Conservation (phyloP, 2,888 invertebrate genomes). For the Drepanosiphum platanoidis region DNA sequence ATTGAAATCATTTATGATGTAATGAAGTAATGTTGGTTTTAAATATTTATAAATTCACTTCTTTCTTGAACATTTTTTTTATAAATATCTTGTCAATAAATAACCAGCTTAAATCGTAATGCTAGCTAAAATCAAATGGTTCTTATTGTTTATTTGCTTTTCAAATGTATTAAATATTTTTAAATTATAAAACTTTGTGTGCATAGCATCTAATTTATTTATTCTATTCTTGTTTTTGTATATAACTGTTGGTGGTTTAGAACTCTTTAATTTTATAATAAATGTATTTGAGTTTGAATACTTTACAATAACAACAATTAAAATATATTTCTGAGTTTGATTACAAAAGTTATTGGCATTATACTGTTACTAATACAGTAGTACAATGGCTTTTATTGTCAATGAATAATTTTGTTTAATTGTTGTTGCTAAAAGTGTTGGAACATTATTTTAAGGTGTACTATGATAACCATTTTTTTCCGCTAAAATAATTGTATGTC, state of each 20-base stretch:
- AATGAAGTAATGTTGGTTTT: constrained; percentile 4
- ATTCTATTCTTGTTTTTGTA: not conserved
- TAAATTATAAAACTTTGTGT: constrained; percentile 13
- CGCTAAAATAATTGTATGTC: constrained; percentile 7
- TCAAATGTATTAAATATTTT: constrained; percentile 8
- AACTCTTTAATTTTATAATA: not conserved
- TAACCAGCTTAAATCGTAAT: not conserved
- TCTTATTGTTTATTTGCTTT: constrained; percentile 24
- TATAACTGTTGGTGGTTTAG: constrained; percentile 6
- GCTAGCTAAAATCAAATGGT: not conserved
- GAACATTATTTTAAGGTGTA: not conserved
- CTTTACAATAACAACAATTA: constrained; percentile 29
- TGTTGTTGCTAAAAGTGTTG: constrained; percentile 25
- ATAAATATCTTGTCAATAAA: constrained; percentile 1
- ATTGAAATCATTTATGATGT: constrained; percentile 13
- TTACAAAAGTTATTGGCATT: not conserved
- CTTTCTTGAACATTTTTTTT: not conserved
- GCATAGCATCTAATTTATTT: constrained; percentile 3
- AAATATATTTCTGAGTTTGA: not conserved
- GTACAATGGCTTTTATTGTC: not conserved
- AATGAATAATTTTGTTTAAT: not conserved
- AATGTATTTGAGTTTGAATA: constrained; percentile 2
- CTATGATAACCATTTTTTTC: constrained; percentile 20
- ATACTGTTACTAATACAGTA: not conserved
- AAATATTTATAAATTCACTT: constrained; percentile 20